phyloP scores from a whole-genome alignment of 2,113 vertebrate genomes.

The Epinephelus cyanopodus region DNA sequence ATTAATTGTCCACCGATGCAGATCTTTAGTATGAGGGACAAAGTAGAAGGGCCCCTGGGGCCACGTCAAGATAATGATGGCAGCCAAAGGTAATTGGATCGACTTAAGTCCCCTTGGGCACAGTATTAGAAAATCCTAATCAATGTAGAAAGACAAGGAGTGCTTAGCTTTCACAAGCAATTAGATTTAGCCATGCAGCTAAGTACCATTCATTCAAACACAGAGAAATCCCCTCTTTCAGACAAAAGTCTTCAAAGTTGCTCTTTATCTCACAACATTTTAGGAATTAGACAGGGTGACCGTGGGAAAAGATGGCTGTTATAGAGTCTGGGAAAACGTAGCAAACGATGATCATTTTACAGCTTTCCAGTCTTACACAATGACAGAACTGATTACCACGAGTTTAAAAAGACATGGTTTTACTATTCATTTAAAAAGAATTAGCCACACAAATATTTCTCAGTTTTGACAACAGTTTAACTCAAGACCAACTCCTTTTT shows the following conservation, averaged over 20 bases:
- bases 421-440: background rate
- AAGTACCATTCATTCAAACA: conserved; percentile 64
- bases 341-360: background rate
- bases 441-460: background rate
- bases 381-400: background rate
- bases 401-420: background rate
- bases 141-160: conserved; percentile 73
- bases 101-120: conserved; percentile 73
- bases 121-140: conserved; percentile 81
- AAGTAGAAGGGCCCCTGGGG: conserved; percentile 63
- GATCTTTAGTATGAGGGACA: conserved; percentile 63
- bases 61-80: conserved; percentile 72
- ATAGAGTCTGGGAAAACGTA: background rate
- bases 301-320: conserved; percentile 23
- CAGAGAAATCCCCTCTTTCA: conserved; percentile 49
- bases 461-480: no score
- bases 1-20: conserved; percentile 58
- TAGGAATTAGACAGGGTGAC: background rate
- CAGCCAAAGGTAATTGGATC: conserved; percentile 81
- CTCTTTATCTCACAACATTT: conserved; percentile 6
- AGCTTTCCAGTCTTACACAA: background rate
- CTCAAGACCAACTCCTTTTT: background rate
- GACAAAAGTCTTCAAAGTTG: conserved; percentile 17
- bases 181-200: conserved; percentile 68
- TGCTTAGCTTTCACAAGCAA: conserved; percentile 77